A percentile compares a stretch with the other conserved stretches of the same genome.
These are phyloP conservation scores for Holothuria scabra DNA, from an alignment of 53 echinoderm and acorn worm species.

Conservation along the genomic window DNA sequence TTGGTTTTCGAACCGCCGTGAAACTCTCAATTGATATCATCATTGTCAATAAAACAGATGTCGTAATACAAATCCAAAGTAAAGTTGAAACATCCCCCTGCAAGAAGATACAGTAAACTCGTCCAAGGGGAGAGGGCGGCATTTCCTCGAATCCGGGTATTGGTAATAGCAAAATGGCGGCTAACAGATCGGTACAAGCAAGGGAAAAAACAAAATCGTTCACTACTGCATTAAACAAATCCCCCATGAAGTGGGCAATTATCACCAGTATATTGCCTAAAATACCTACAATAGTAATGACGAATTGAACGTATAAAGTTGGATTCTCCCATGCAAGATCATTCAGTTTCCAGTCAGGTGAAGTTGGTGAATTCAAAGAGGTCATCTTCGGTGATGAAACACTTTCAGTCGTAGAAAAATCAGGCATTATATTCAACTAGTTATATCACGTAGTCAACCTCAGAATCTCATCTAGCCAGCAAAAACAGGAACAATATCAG, in stretches of 20 bases:
- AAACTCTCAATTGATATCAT: slow-evolving; percentile 18
- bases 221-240: slow-evolving; percentile 8
- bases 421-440: too few relatives aligned
- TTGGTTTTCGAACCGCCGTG: slow-evolving; percentile 11
- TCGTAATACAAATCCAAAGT: slow-evolving; percentile 15
- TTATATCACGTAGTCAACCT: too few relatives aligned
- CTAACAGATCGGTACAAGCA: slow-evolving; percentile 6
- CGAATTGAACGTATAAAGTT: background rate
- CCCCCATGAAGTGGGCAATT: slow-evolving; percentile 26
- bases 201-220: slow-evolving; percentile 28
- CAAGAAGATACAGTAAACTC: slow-evolving; percentile 11
- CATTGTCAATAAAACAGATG: slow-evolving; percentile 19
- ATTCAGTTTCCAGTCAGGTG: too few relatives aligned
- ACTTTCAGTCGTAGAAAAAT: too few relatives aligned
- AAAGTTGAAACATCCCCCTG: background rate
- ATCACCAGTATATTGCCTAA: slow-evolving; percentile 31
- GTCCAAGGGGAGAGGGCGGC: background rate
- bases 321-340: too few relatives aligned
- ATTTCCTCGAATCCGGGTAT: background rate
- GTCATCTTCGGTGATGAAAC: too few relatives aligned
- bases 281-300: background rate
- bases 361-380: too few relatives aligned
- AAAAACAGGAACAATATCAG: too few relatives aligned
- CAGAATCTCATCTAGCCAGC: too few relatives aligned
- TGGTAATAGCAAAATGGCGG: slow-evolving; percentile 27